Evolutionary conservation across 2,113 vertebrate species (phyloP), one percentile per base, ranked within the genome.

Genomic region (Phaethornis superciliosus): DNA sequence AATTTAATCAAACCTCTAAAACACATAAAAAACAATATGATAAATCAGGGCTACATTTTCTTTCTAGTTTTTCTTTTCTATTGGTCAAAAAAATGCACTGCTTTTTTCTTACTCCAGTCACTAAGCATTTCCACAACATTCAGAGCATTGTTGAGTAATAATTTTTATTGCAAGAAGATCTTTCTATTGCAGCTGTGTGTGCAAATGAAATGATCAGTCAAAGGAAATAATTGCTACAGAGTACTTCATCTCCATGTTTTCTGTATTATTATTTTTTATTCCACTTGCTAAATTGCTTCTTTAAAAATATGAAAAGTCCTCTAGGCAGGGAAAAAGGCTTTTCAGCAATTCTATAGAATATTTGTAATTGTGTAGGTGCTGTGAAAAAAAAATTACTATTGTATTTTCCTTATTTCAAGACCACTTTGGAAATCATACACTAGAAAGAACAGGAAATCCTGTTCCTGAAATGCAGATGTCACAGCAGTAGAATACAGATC

Each of bases 381-480:
- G 35, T 12, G 40, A 18, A 28, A 55, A 54, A 46, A 27, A 49
- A 40, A 55, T 40, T 8, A 23, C 8, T 14, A 40, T 10, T 40
- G 3, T 9, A 56, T 86, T 65, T 56, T 86, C 49, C 42, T 71
- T 71, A 44, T 68, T 91, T 71, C 42, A 71, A 86, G 20, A 9
- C 37, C 46, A 56, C 22, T 89, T 89, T 62, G 58, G 64, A 88
- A 93, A 92, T 59, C 3, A 67, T 35, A 71, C 12, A 79, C 15
- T 76, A 83, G 68, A 77, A 91, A 72, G 18, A 56, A 67, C 6
- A 78, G 74, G 35, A 88, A 90, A 94, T 52, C 76, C 83, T 80
- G 37, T 67, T 94, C 76, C 69, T 91, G 68, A 88, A 91, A 56
- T 86, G 83, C 80, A 92, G 72, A 62, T 83, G 65, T 23, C 51